Percentiles rank a stretch among this genome's conserved stretches.
Evolutionary conservation across 2,113 vertebrate genomes (phyloP).

Genomic region (Polypterus bichir): DNA sequence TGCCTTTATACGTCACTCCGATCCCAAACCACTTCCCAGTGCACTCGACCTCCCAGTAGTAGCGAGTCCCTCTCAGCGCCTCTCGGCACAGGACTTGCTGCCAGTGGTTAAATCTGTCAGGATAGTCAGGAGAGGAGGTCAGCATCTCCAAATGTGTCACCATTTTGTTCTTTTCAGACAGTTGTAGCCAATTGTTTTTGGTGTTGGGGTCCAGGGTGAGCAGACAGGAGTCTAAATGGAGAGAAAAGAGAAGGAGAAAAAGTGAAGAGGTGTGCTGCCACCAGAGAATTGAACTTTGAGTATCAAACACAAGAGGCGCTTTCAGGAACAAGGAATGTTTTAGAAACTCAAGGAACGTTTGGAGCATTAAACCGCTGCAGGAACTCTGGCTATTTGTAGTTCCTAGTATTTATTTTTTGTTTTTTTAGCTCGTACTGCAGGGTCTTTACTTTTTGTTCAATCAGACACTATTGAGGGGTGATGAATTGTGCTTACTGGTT

Average conservation of each 20-base stretch:
- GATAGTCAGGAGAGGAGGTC: slow-evolving; percentile 21
- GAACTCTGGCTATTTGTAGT: too few species aligned
- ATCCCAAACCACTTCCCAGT: slow-evolving; percentile 41
- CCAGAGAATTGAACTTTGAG: too few species aligned
- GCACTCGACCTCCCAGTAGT: slow-evolving; percentile 53
- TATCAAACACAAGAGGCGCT: too few species aligned
- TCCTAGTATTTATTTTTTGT: too few species aligned
- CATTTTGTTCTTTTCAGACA: slow-evolving; percentile 10
- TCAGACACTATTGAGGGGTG: too few species aligned
- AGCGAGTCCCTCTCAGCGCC: slow-evolving; percentile 29
- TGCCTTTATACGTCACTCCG: slow-evolving; percentile 38
- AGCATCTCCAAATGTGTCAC: slow-evolving; percentile 6
- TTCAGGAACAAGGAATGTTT: too few species aligned
- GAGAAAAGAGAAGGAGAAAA: background rate
- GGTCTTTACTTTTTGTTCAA: too few species aligned
- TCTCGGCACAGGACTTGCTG: slow-evolving; percentile 55
- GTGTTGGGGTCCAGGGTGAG: slow-evolving; percentile 18
- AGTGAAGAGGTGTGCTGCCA: background rate
- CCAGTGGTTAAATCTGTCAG: slow-evolving; percentile 36
- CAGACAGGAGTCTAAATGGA: slow-evolving; percentile 9
- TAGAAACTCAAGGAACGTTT: too few species aligned
- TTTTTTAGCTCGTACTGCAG: too few species aligned
- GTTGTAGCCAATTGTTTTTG: slow-evolving; percentile 12
- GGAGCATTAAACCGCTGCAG: too few species aligned
- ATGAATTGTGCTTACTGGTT: too few species aligned